These are phyloP conservation scores for Brachyistius frenatus DNA, from an alignment of 2,113 vertebrate genomes.

Conservation along the genomic window DNA sequence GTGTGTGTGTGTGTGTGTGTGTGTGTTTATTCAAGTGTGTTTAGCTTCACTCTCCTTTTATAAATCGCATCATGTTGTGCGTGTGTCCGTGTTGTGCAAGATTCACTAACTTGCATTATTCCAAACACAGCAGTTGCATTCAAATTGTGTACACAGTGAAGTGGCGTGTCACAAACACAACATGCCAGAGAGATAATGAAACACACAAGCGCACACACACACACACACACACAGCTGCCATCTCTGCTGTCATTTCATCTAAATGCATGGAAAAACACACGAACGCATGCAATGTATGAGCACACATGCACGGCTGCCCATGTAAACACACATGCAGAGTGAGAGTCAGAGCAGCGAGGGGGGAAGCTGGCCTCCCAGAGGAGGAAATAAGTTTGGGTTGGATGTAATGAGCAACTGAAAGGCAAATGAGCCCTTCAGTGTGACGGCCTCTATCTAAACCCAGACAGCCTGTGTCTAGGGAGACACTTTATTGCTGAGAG, in stretches of 20 bases:
- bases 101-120: slow-evolving; percentile 31
- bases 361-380: slow-evolving; percentile 30
- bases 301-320: slow-evolving; percentile 17
- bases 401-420: slow-evolving; percentile 78
- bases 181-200: slow-evolving; percentile 26
- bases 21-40: slow-evolving; percentile 32
- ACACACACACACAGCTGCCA: neutral
- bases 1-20: slow-evolving; percentile 21
- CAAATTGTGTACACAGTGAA: slow-evolving; percentile 33
- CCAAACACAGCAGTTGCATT: slow-evolving; percentile 17
- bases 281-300: neutral
- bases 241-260: too few species aligned
- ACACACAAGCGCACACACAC: slow-evolving; percentile 3
- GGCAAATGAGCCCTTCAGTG: slow-evolving; percentile 77
- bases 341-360: neutral
- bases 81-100: neutral
- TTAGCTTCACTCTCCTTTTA: slow-evolving; percentile 15
- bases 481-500: slow-evolving; percentile 76
- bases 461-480: slow-evolving; percentile 74
- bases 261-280: neutral
- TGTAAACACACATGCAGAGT: slow-evolving; percentile 21
- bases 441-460: slow-evolving; percentile 72
- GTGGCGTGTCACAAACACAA: slow-evolving; percentile 16
- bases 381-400: slow-evolving; percentile 72
- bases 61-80: slow-evolving; percentile 40